A percentile compares a stretch with the other conserved stretches of the same genome.
Evolutionary conservation across 2,797 vertebrate genomes (phyloP).

Genomic region (Acanthurus leucopareius): DNA sequence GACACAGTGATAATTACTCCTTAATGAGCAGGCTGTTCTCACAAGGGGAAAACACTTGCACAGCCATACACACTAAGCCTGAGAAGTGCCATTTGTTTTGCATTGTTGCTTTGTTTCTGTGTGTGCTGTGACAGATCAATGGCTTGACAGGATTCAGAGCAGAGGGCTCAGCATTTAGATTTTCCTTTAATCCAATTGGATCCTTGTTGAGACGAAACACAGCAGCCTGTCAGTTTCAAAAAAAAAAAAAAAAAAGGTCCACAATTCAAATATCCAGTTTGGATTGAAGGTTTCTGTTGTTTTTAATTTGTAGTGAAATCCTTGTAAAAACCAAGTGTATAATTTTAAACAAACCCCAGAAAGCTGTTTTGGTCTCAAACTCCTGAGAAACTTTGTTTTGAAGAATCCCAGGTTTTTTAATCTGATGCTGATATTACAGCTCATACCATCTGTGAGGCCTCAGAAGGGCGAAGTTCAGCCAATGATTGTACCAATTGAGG

Average conservation of each 20-base stretch:
- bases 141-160: conserved; percentile 36
- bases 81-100: conserved; percentile 45
- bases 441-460: background rate
- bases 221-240: conserved; percentile 45
- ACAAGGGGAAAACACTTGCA: conserved; percentile 36
- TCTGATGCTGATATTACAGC: conserved; percentile 12
- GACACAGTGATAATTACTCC: conserved; percentile 22
- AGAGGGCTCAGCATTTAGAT: conserved; percentile 37
- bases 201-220: conserved; percentile 52
- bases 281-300: conserved; percentile 19
- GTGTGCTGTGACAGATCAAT: conserved; percentile 28
- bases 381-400: background rate
- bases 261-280: conserved; percentile 21
- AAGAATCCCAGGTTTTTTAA: background rate
- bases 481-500: conserved; percentile 37
- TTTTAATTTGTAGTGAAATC: conserved; percentile 40
- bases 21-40: conserved; percentile 40
- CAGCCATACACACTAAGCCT: conserved; percentile 19
- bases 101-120: conserved; percentile 13
- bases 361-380: conserved; percentile 16
- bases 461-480: background rate
- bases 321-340: conserved; percentile 5
- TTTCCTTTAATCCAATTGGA: conserved; percentile 46
- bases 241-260: conserved; percentile 9
- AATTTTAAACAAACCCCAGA: conserved; percentile 30